Base-by-base conservation (phyloP, 2,888 invertebrate genomes). In the Hypercompe scribonia region DNA sequence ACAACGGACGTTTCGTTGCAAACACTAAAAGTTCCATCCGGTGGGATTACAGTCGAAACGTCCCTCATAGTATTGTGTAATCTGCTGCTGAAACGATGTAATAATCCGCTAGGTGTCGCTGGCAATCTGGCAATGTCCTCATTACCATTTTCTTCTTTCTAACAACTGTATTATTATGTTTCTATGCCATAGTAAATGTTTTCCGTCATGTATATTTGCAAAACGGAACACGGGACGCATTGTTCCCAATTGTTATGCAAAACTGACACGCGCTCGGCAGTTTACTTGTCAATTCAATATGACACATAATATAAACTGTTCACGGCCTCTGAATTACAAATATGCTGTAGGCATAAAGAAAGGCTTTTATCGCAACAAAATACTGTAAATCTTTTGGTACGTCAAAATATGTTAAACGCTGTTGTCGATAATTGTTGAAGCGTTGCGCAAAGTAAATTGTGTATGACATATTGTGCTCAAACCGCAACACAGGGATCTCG, bases 201-300 rank as follows among this genome's bases (percentile, higher is more conserved):
- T 82, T 85, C 82, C 81, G 80, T 85, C 81, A 78, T 78, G 84
- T 75, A 77, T 81, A 81, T 39, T 77, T 28, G 81, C 81, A 80
- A 87, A 88, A 83, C 86, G 84, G 87, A 87, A 89, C 86, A 78
- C 79, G 77, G 79, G 73, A 71, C 81, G 86, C 85, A 89, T 90
- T 89, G 88, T 90, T 88, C 82, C 72, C 84, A 78, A 90, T 91
- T 93, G 91, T 92, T 91, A 92, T 92, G 91, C 89, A 87, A 90
- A 91, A 81, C 81, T 80, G 85, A 88, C 90, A 90, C 89, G 89
- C 88, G 86, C 87, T 86, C 82, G 73, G 84, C 84, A 87, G 85
- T 89, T 89, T 85, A 87, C 89, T 85, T 84, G 84, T 89, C 88
- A 86, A 86, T 88, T 85, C 84, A 87, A 87, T 89, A 88, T 90